Evolutionary conservation across 2,797 vertebrate genomes (phyloP).

Genomic region (Hafferia zeledoni): DNA sequence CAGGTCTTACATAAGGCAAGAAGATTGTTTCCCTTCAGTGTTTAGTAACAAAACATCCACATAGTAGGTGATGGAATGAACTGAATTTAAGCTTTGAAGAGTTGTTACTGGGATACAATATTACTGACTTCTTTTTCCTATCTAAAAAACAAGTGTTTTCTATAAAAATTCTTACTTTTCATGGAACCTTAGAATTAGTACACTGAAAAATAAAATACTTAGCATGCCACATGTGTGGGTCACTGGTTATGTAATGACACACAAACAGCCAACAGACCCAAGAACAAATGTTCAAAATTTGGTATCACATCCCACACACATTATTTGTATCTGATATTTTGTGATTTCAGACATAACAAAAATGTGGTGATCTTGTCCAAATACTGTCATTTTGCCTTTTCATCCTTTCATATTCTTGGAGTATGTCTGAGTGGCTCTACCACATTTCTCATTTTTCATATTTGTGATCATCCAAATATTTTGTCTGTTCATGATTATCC

Average conservation of each 20-base stretch:
- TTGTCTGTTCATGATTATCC: constrained; percentile 49
- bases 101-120: neutral
- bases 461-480: constrained; percentile 41
- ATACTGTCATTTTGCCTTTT: constrained; percentile 22
- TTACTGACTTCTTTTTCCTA: neutral
- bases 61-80: neutral
- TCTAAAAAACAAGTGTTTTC: neutral
- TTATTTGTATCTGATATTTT: constrained; percentile 37
- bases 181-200: neutral
- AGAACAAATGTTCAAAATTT: constrained; percentile 33
- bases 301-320: constrained; percentile 31
- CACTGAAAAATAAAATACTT: constrained; percentile 20
- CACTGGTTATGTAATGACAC: constrained; percentile 40
- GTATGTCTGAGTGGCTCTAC: neutral
- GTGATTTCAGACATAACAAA: constrained; percentile 43
- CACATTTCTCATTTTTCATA: constrained; percentile 52
- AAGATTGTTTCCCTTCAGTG: neutral
- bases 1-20: neutral
- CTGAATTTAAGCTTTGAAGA: neutral
- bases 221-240: constrained; percentile 9
- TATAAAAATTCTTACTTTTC: neutral
- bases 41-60: neutral
- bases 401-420: constrained; percentile 39
- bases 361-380: constrained; percentile 38
- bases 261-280: constrained; percentile 33